Base-by-base conservation (phyloP, 2,888 invertebrate species). In the Eremobia ochroleuca region DNA sequence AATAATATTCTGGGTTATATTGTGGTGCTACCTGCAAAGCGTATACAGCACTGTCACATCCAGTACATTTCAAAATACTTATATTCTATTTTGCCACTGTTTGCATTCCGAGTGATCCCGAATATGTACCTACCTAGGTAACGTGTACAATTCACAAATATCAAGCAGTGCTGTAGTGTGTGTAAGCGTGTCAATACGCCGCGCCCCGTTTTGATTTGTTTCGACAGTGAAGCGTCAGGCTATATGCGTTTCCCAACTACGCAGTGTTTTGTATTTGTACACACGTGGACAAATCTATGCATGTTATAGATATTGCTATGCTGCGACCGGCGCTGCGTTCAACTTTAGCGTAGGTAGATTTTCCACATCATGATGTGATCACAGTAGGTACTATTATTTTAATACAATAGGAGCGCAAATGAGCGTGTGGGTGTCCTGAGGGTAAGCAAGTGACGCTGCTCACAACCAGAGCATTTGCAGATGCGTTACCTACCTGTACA, bases 351-450 rank as follows among this genome's bases (percentile, higher is more conserved):
- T 64, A 18, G 40, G n/a, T 28, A 6, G 15, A 77, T 55, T 64
- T 46, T 4, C 6, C 25, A 13, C 31, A 4, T 31, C 46, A 13
- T 61, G 9, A 31, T 52, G 21, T 21, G 31, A 52, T n/a, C 9
- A 52, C 21, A 49, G 31, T n/a, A n/a, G n/a, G n/a, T 49, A 72
- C 46, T 13, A 49, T 55, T 55, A 0, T 73, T 73, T 73, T 28
- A 4, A 46, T 28, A 37, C 15, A 37, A 72, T 46, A 21, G 34
- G 11, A 43, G 5, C 4, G 21, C n/a, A 5, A 52, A 34, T 71
- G 21, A 21, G 15, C 21, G 6, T 21, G 6, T 11, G 21, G 6
- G 11, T 31, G 6, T 15, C 1, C 18, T 70, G 1, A 43, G 43
- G 8, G 31, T 15, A 4, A 43, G n/a, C 6, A n/a, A 58, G 34